Conservation (phyloP, 2,888 invertebrate genomes). For the Apodemia duryi region DNA sequence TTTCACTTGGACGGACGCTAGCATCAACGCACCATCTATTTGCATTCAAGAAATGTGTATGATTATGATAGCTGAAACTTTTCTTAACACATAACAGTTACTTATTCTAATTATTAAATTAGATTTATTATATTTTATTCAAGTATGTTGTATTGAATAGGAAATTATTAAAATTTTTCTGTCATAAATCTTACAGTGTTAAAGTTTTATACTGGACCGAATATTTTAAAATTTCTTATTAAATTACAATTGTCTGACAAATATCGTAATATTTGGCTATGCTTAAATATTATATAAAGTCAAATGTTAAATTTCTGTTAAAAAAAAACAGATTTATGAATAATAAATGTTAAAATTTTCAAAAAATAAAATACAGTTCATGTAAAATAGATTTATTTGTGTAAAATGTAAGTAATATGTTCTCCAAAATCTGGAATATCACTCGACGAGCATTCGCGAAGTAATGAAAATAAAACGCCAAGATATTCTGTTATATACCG, state of each 20-base stretch:
- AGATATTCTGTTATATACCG: slow-evolving; percentile 11
- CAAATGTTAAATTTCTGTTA: neutral
- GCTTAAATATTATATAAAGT: neutral
- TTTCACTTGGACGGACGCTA: slow-evolving; percentile 63
- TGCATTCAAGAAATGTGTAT: neutral
- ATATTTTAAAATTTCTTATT: too few species aligned
- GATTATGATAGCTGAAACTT: slow-evolving; percentile 1
- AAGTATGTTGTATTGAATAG: neutral
- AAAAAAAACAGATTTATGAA: neutral
- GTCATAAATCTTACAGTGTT: neutral
- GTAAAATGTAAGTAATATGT: neutral
- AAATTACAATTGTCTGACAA: neutral
- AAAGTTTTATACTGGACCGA: too few species aligned
- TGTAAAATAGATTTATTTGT: slow-evolving; percentile 12
- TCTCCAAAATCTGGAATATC: slow-evolving; percentile 12
- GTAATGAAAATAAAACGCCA: slow-evolving; percentile 8
- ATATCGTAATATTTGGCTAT: neutral
- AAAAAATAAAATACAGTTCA: slow-evolving; percentile 5
- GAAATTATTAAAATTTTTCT: neutral
- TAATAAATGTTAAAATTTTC: neutral
- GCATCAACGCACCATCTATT: slow-evolving; percentile 23
- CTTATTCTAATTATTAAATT: neutral
- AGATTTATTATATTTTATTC: neutral
- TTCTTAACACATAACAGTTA: neutral
- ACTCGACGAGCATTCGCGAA: slow-evolving; percentile 9